Conservation (phyloP, 2,113 vertebrate genomes). For the Willisornis vidua region DNA sequence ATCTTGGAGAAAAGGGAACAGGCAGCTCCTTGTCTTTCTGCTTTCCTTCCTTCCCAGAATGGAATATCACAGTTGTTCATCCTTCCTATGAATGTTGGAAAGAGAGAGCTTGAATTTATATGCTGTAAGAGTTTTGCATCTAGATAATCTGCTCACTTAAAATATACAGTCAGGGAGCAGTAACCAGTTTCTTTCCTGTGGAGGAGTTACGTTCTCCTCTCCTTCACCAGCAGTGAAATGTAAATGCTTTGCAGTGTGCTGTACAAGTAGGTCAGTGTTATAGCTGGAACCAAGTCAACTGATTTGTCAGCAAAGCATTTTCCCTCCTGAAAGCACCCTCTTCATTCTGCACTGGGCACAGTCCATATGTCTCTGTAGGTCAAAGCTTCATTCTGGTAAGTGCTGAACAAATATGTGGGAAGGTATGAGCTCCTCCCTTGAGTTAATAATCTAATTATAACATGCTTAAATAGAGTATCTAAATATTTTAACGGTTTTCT, state of each 20-base stretch:
- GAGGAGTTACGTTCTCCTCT: background rate
- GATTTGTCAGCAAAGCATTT: background rate
- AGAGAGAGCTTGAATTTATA: background rate
- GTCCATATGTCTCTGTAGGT: background rate
- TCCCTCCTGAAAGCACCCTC: background rate
- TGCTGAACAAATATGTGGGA: background rate
- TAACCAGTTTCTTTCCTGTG: background rate
- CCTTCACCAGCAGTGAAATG: background rate
- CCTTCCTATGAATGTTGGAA: background rate
- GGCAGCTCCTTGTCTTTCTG: background rate
- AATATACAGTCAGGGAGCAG: background rate
- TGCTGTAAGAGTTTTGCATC: background rate
- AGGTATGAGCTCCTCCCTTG: background rate
- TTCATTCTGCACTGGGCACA: background rate
- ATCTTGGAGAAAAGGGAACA: background rate
- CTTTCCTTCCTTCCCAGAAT: background rate
- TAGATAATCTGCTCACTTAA: background rate
- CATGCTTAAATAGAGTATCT: background rate
- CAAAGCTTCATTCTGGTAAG: background rate
- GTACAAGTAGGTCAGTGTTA: constrained; percentile 27
- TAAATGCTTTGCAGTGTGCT: background rate
- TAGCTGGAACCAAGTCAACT: constrained; percentile 5
- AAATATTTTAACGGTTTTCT: background rate
- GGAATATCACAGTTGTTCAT: background rate
- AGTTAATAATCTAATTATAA: background rate